Conservation (phyloP, 2,888 invertebrate genomes). For the Drosophila pseudotalamancana region DNA sequence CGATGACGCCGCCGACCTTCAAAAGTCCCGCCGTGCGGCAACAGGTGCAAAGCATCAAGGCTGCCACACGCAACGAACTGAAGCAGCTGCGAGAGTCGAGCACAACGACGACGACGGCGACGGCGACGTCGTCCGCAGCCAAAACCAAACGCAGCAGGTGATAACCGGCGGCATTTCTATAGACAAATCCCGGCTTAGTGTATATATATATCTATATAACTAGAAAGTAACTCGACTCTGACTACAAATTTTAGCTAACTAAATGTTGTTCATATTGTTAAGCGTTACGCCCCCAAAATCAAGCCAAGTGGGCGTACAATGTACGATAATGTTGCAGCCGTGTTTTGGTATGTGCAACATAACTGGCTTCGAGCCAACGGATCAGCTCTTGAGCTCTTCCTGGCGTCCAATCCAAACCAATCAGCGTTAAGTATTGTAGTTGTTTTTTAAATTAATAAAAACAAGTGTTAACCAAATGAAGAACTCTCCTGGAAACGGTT, state of each 20-base stretch:
- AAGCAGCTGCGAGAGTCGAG: constrained; percentile 74
- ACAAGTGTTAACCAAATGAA: constrained; percentile 22
- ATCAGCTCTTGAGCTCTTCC: background rate
- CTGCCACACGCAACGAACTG: constrained; percentile 72
- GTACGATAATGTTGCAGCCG: background rate
- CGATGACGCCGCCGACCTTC: constrained; percentile 15
- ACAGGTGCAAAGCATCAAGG: constrained; percentile 79
- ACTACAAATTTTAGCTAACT: constrained; percentile 43
- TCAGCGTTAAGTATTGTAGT: constrained; percentile 47
- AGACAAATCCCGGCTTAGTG: constrained; percentile 21
- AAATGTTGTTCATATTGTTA: constrained; percentile 54
- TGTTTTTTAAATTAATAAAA: constrained; percentile 38
- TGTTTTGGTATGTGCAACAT: background rate
- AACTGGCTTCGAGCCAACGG: background rate
- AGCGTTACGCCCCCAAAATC: constrained; percentile 24
- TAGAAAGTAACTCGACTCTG: constrained; percentile 38
- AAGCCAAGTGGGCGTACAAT: constrained; percentile 20
- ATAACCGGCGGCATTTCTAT: constrained; percentile 35
- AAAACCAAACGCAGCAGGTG: constrained; percentile 72
- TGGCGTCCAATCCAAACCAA: constrained; percentile 1
- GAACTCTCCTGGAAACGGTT: background rate
- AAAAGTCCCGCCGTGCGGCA: constrained; percentile 76
- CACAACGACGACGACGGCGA: constrained; percentile 24
- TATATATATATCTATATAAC: constrained; percentile 32
- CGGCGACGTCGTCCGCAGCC: constrained; percentile 9